A percentile compares a stretch with the other conserved stretches of the same genome.
phyloP scores from a whole-genome alignment of 2,113 vertebrate genomes.

The Nycticebus coucang region DNA sequence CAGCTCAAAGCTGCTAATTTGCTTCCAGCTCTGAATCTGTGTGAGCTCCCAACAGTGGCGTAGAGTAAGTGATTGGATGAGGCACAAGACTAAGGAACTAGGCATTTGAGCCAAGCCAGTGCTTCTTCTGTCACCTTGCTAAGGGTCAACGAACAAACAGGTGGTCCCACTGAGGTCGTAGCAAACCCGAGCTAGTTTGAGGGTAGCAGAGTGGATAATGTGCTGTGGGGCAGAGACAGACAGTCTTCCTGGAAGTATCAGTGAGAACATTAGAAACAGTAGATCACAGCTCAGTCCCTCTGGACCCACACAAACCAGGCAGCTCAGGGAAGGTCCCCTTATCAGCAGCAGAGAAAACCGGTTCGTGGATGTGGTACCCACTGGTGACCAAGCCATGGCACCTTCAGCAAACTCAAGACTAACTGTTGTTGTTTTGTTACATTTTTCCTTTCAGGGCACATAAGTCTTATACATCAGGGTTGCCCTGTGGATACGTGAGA shows the following conservation, averaged over 20 bases:
- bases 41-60: not conserved
- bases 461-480: not conserved
- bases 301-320: too few species aligned
- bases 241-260: not conserved
- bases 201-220: too few species aligned
- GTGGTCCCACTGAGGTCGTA: not conserved
- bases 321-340: too few species aligned
- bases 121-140: not conserved
- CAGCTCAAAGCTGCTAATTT: not conserved
- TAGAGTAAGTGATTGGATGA: not conserved
- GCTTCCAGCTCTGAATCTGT: not conserved
- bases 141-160: not conserved
- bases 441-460: not conserved
- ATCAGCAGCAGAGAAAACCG: accelerated
- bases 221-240: not conserved
- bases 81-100: not conserved
- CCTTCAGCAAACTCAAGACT: not conserved
- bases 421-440: not conserved
- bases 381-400: not conserved
- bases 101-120: not conserved
- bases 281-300: accelerated
- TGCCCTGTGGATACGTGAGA: not conserved
- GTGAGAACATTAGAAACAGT: not conserved
- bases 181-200: not conserved
- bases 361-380: accelerated